These are phyloP conservation scores for Siderastrea siderea DNA, from an alignment of 92 coral and sea anemone species.

Conservation along the genomic window DNA sequence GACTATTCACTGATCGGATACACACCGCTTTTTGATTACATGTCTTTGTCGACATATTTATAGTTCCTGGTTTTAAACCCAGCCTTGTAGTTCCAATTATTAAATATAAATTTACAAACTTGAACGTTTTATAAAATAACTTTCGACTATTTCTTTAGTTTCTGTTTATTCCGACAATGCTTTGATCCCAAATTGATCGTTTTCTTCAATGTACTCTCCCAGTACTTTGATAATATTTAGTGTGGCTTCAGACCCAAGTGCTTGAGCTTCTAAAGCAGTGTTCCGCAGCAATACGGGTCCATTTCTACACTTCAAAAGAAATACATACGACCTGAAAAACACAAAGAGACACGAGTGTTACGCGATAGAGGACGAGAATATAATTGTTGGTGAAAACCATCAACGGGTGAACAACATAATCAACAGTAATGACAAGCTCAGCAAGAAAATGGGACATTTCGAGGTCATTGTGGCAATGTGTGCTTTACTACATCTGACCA, in stretches of 20 bases:
- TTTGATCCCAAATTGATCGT: slow-evolving; percentile 35
- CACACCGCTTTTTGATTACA: not conserved
- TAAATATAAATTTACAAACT: not conserved
- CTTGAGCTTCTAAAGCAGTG: slow-evolving; percentile 83
- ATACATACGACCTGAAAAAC: slow-evolving; percentile 84
- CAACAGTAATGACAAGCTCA: too few relatives aligned
- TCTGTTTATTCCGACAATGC: slow-evolving; percentile 24
- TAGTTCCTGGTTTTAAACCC: not conserved
- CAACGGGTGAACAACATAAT: too few relatives aligned
- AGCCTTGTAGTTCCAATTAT: not conserved
- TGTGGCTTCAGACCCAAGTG: slow-evolving; percentile 75
- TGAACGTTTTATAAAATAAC: not conserved
- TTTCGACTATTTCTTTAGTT: not conserved
- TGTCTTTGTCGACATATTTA: not conserved
- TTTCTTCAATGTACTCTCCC: slow-evolving; percentile 80
- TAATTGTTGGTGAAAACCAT: too few relatives aligned
- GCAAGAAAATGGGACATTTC: too few relatives aligned
- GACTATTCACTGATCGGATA: too few relatives aligned
- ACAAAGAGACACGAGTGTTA: not conserved
- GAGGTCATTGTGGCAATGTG: too few relatives aligned
- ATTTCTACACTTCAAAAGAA: slow-evolving; percentile 88
- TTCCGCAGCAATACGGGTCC: slow-evolving; percentile 91
- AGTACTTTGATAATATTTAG: slow-evolving; percentile 86
- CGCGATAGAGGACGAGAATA: too few relatives aligned
- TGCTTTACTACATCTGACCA: too few relatives aligned